Conservation (phyloP, 2,888 invertebrate genomes). For the Megaustenia siamemsis region DNA sequence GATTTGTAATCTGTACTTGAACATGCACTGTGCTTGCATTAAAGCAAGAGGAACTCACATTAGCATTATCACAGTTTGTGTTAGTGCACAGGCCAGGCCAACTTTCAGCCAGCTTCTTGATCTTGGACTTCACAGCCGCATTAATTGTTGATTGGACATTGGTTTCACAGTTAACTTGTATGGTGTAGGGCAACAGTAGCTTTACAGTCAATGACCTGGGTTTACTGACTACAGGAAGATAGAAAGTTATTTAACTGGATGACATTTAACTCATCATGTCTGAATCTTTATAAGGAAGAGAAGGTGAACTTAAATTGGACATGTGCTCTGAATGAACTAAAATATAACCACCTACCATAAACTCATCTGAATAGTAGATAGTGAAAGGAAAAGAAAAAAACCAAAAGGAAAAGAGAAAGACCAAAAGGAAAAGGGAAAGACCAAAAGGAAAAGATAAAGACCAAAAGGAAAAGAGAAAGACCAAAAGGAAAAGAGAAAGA, state of each 20-base stretch:
- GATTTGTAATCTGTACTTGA: background rate
- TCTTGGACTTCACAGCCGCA: background rate
- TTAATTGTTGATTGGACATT: background rate
- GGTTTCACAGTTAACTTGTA: conserved; percentile 12
- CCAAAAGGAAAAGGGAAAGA: too few relatives aligned
- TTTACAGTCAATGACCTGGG: background rate
- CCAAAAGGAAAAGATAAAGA: background rate
- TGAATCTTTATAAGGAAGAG: too few relatives aligned
- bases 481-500: too few relatives aligned
- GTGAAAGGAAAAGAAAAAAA: background rate
- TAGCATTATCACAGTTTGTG: conserved; percentile 10
- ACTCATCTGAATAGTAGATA: background rate
- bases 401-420: too few relatives aligned
- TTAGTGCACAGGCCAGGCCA: conserved; percentile 22
- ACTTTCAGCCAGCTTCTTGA: background rate
- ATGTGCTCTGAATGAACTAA: background rate
- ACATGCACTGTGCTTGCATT: background rate
- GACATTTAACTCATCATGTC: background rate
- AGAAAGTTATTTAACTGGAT: background rate
- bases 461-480: background rate
- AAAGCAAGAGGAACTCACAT: background rate
- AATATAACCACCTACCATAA: background rate
- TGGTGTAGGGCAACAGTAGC: background rate
- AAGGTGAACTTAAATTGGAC: too few relatives aligned
- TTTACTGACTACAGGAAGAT: background rate